A percentile compares a stretch with the other conserved stretches of the same genome.
phyloP scores from a whole-genome alignment of 64 coral and sea anemone species.

The Montipora sp. region DNA sequence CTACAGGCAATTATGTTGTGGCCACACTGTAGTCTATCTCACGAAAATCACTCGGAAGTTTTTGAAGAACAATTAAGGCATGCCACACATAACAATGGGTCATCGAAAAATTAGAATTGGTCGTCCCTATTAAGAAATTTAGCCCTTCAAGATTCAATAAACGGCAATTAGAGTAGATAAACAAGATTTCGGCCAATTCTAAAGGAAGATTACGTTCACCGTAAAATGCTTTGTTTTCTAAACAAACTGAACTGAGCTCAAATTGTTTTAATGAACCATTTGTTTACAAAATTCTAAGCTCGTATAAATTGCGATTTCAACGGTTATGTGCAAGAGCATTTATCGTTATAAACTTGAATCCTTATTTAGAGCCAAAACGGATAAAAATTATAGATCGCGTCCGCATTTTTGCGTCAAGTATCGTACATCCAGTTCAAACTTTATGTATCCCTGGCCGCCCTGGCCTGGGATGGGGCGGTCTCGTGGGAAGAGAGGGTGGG shows the following conservation, averaged over 20 bases:
- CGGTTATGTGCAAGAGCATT: not conserved
- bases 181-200: not conserved
- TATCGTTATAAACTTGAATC: not conserved
- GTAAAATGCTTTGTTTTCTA: slow-evolving; percentile 15
- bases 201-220: not conserved
- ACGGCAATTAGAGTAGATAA: slow-evolving; percentile 8
- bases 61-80: not conserved
- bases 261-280: slow-evolving; percentile 3
- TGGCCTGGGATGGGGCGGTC: too few relatives aligned
- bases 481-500: not conserved
- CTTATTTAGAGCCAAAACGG: not conserved
- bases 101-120: not conserved
- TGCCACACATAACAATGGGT: not conserved
- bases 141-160: slow-evolving; percentile 10
- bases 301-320: not conserved
- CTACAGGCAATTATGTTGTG: not conserved
- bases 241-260: slow-evolving; percentile 6
- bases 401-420: too few relatives aligned
- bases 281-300: not conserved
- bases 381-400: too few relatives aligned
- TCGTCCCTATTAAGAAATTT: not conserved
- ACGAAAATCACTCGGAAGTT: not conserved
- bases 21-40: too few relatives aligned
- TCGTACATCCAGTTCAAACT: too few relatives aligned
- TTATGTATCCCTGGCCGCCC: too few relatives aligned